phyloP scores from a whole-genome alignment of 2,888 invertebrate species.

The Drosophila maculinotata region DNA sequence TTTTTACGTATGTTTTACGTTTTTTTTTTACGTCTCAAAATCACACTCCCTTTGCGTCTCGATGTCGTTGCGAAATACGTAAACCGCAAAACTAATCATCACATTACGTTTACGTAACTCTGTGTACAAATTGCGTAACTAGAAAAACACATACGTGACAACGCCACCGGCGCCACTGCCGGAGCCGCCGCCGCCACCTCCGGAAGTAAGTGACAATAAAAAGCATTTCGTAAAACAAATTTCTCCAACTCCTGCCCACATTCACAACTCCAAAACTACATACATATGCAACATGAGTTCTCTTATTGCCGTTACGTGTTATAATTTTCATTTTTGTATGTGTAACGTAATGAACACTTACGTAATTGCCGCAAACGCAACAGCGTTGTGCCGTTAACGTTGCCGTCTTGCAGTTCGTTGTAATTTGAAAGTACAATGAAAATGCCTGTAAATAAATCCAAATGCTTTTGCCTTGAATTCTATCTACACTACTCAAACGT shows the following conservation, averaged over 20 bases:
- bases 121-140: slow-evolving; percentile 58
- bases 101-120: slow-evolving; percentile 58
- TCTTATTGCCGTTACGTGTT: slow-evolving; percentile 51
- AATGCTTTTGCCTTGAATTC: slow-evolving; percentile 64
- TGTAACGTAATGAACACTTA: slow-evolving; percentile 70
- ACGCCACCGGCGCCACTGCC: slow-evolving; percentile 71
- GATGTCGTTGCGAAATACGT: slow-evolving; percentile 50
- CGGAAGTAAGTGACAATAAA: slow-evolving; percentile 71
- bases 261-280: slow-evolving; percentile 24
- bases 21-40: slow-evolving; percentile 22
- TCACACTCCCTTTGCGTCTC: slow-evolving; percentile 48
- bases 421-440: slow-evolving; percentile 82
- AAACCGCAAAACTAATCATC: slow-evolving; percentile 25
- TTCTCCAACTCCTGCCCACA: slow-evolving; percentile 29
- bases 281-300: slow-evolving; percentile 38
- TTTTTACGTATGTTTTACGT: slow-evolving; percentile 41
- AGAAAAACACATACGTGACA: slow-evolving; percentile 76
- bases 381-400: slow-evolving; percentile 71
- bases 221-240: slow-evolving; percentile 19
- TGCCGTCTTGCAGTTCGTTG: slow-evolving; percentile 76
- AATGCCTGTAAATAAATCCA: slow-evolving; percentile 83
- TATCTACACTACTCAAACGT: slow-evolving; percentile 10
- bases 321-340: slow-evolving; percentile 53
- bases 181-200: slow-evolving; percentile 73
- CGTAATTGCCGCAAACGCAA: slow-evolving; percentile 61